Evolutionary conservation across 2,888 invertebrate genomes (phyloP), one percentile per base, ranked within the genome.

Genomic region (Andrena minutula): DNA sequence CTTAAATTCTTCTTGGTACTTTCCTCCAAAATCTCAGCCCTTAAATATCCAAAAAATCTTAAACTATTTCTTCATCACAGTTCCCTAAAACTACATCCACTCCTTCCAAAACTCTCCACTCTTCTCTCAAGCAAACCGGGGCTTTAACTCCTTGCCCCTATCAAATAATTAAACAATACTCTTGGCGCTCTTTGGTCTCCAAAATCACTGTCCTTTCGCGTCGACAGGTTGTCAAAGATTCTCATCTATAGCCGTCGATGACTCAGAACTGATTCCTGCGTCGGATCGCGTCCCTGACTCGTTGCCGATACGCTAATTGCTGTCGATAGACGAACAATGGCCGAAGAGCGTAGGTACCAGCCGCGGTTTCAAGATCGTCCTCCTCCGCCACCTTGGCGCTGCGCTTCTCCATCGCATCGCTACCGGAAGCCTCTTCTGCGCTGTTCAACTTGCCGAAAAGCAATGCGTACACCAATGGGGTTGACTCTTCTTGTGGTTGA

Each of bases 291-390:
- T 92, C 91, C 30, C 85, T 90, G n/a, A 87, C 68, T 20, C 92
- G 92, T 69, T 93, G 91, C n/a, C 92, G 90, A 69, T 93, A 92
- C 2, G 93, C 93, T 35, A 93, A 72, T 79, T 93, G 93, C 56
- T 93, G 93, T 23, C 93, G 89, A 75, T 93, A 93, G 56, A 93
- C 93, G 81, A 93, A 93, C 28, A 93, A 82, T 6, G 93, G 93
- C 56, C 93, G 91, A 20, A 93, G 91, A 56, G 92, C 85, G 26
- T 93, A 93, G 0, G 92, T 92, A 12, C 93, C 93, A 68, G 93
- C 93, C 0, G 93, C 93, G 2, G 92, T 92, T 68, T 93, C 92
- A 5, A 93, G 87, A 72, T 93, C 93, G 1, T 90, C 89, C 53
- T 60, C 26, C 20, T 82, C 71, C 0, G 69, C 51, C 49, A 74